Evolutionary conservation across 2,888 invertebrate genomes (phyloP).

Genomic region (Patella caerulea): DNA sequence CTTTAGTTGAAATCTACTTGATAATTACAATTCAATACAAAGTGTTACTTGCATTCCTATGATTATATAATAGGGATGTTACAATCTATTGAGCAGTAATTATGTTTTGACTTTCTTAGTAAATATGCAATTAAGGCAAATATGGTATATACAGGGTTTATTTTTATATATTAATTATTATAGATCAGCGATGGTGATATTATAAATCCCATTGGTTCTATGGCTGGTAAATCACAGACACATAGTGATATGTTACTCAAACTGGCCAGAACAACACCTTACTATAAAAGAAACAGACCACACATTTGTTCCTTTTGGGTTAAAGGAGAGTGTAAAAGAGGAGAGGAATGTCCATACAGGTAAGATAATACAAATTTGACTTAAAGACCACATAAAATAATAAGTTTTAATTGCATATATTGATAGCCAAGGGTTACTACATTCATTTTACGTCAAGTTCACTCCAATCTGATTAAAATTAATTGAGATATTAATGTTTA

Average conservation of each 20-base stretch:
- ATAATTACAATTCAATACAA: too few species aligned
- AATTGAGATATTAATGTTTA: too few species aligned
- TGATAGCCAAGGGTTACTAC: too few species aligned
- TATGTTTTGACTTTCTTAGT: too few species aligned
- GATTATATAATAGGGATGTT: too few species aligned
- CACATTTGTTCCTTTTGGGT: slow-evolving; percentile 99
- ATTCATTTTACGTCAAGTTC: too few species aligned
- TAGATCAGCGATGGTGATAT: slow-evolving; percentile 72
- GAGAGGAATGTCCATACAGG: slow-evolving; percentile 94
- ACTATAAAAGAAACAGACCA: slow-evolving; percentile 94
- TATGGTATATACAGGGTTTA: not conserved
- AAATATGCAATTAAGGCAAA: not conserved
- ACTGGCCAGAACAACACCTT: slow-evolving; percentile 91
- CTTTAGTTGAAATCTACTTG: too few species aligned
- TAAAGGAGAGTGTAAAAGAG: slow-evolving; percentile 96
- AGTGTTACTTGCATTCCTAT: too few species aligned
- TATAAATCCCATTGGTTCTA: slow-evolving; percentile 71
- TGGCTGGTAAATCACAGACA: slow-evolving; percentile 78
- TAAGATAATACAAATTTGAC: slow-evolving; percentile 34
- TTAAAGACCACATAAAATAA: too few species aligned
- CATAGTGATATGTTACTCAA: slow-evolving; percentile 87
- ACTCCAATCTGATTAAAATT: too few species aligned
- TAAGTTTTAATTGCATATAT: too few species aligned
- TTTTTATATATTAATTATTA: slow-evolving; percentile 14
- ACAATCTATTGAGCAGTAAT: too few species aligned